Percentiles rank a stretch among this genome's conserved stretches.
Conservation (phyloP, 1,140 invertebrate genomes). For the Adoxophyes honmai region DNA sequence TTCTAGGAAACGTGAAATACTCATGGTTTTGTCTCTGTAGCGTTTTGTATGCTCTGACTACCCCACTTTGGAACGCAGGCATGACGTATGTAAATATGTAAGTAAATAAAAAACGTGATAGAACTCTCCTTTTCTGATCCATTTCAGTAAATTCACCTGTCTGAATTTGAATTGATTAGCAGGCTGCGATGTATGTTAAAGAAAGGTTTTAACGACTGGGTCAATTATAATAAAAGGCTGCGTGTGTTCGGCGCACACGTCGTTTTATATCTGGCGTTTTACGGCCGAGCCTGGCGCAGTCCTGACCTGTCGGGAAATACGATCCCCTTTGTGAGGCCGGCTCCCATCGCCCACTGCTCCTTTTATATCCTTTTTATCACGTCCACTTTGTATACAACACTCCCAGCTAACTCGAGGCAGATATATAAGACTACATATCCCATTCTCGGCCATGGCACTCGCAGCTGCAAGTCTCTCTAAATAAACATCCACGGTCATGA, state of each 20-base stretch:
- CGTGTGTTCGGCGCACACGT: not conserved
- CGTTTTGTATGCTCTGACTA: too few species aligned
- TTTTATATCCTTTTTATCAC: not conserved
- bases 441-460: not conserved
- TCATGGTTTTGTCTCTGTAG: too few species aligned
- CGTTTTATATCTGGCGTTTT: constrained; percentile 47
- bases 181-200: not conserved
- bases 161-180: too few species aligned
- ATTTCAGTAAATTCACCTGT: too few species aligned
- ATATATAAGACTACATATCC: not conserved
- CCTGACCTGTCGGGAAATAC: constrained; percentile 45
- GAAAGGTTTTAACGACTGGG: not conserved
- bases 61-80: too few species aligned
- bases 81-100: too few species aligned
- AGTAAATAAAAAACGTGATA: too few species aligned
- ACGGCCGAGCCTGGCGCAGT: constrained; percentile 31
- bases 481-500: constrained; percentile 30
- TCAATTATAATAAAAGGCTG: constrained; percentile 13
- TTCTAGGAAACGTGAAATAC: too few species aligned
- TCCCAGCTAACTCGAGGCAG: too few species aligned
- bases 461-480: constrained; percentile 23
- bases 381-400: too few species aligned
- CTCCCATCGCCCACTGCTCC: constrained; percentile 6
- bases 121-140: too few species aligned
- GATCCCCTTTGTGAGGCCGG: constrained; percentile 37